Percentiles rank a stretch among this genome's conserved stretches.
phyloP scores from a whole-genome alignment of 2,888 invertebrate species.

The Caprella mutica region DNA sequence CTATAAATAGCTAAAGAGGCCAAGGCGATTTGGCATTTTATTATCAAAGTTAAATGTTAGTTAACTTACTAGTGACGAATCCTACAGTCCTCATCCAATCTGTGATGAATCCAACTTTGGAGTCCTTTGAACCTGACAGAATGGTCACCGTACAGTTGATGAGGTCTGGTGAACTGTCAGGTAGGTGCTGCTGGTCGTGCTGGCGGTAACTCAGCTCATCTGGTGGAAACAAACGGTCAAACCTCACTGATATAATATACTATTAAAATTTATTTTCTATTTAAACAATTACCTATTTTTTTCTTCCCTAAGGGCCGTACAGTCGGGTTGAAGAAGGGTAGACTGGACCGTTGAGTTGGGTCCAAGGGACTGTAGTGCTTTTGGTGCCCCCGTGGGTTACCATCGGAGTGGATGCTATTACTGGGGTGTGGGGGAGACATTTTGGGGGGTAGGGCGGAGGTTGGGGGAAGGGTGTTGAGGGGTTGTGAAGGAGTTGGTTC shows the following conservation, averaged over 20 bases:
- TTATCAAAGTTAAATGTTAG: not conserved
- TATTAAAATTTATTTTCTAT: too few species aligned
- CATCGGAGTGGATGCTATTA: too few species aligned
- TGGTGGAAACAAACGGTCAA: too few species aligned
- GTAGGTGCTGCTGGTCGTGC: constrained; percentile 10
- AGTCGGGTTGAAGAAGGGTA: constrained; percentile 7
- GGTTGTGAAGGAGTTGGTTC: too few species aligned
- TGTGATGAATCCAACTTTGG: constrained; percentile 23
- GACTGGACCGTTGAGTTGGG: not conserved
- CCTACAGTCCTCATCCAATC: constrained; percentile 28
- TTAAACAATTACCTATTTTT: too few species aligned
- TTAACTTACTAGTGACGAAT: constrained; percentile 21
- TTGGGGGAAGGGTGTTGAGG: not conserved
- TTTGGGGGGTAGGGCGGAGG: not conserved
- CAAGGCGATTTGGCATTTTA: not conserved
- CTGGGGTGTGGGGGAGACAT: too few species aligned
- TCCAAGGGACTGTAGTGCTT: too few species aligned
- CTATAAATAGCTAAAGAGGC: too few species aligned
- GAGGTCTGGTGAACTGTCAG: constrained; percentile 12
- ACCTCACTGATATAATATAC: too few species aligned
- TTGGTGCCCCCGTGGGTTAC: too few species aligned
- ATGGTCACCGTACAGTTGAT: constrained; percentile 31
- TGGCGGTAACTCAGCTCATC: constrained; percentile 7
- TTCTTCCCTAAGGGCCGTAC: too few species aligned
- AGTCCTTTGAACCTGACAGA: constrained; percentile 19